These are phyloP conservation scores for Chromobotia macracanthus DNA, from an alignment of 2,797 vertebrate genomes.

Conservation along the genomic window DNA sequence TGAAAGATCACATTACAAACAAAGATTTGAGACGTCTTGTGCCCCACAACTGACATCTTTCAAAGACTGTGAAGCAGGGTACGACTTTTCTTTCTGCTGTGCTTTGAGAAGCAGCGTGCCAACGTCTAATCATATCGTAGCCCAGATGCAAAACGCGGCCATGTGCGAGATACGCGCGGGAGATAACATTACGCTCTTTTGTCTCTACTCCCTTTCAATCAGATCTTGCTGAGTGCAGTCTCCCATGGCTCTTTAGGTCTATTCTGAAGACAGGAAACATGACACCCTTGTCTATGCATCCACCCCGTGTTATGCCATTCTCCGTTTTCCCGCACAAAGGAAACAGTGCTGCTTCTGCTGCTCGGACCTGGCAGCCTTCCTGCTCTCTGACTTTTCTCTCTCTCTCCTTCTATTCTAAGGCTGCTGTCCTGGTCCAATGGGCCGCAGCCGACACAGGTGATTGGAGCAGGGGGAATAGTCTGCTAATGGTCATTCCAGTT, in stretches of 20 bases:
- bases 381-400: constrained; percentile 45
- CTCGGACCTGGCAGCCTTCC: constrained; percentile 51
- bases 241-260: constrained; percentile 62
- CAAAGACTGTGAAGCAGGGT: constrained; percentile 35
- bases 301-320: constrained; percentile 47
- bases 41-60: constrained; percentile 42
- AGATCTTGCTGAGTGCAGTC: constrained; percentile 65
- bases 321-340: constrained; percentile 50
- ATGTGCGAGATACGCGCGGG: constrained; percentile 65
- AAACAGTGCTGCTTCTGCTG: constrained; percentile 55
- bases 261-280: constrained; percentile 60
- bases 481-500: constrained; percentile 43
- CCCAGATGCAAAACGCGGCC: constrained; percentile 70
- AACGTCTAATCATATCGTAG: constrained; percentile 62
- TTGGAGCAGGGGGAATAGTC: constrained; percentile 47
- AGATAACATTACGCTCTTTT: constrained; percentile 76
- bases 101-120: constrained; percentile 56
- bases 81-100: constrained; percentile 33
- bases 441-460: constrained; percentile 46
- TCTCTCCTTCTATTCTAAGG: constrained; percentile 31
- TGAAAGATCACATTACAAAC: constrained; percentile 40
- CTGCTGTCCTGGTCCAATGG: constrained; percentile 51
- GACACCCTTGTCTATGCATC: constrained; percentile 59
- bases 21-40: constrained; percentile 35
- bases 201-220: constrained; percentile 71